phyloP scores from a whole-genome alignment of 2,888 invertebrate genomes.

The Conus canariensis region DNA sequence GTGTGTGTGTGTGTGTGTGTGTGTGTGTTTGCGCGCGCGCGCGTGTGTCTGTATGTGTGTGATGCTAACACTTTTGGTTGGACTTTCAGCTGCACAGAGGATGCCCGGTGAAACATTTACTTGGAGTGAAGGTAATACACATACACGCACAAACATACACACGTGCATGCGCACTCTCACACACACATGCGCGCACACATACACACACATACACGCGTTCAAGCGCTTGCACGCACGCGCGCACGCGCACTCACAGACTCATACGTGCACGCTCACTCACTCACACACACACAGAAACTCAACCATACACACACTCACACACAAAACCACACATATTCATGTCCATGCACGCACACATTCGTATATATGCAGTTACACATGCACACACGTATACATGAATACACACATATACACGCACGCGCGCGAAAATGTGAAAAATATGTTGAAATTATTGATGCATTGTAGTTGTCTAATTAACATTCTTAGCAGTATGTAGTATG shows the following conservation, averaged over 20 bases:
- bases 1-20: neutral
- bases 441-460: neutral
- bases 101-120: neutral
- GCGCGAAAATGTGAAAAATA: neutral
- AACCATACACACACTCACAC: neutral
- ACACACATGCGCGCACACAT: constrained; percentile 16
- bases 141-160: neutral
- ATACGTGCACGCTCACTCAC: neutral
- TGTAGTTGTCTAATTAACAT: neutral
- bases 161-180: neutral
- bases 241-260: neutral
- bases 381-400: neutral
- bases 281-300: neutral
- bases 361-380: neutral
- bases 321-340: neutral
- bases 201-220: constrained; percentile 12
- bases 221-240: neutral
- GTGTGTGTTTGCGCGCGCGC: neutral
- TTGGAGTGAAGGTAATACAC: neutral
- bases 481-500: no score
- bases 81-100: constrained; percentile 15
- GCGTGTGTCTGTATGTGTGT: neutral
- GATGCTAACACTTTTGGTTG: neutral
- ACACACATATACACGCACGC: constrained; percentile 4
- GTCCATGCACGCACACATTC: constrained; percentile 1